Evolutionary conservation across 2,797 vertebrate genomes (phyloP).

Genomic region (Megaceryle alcyon): DNA sequence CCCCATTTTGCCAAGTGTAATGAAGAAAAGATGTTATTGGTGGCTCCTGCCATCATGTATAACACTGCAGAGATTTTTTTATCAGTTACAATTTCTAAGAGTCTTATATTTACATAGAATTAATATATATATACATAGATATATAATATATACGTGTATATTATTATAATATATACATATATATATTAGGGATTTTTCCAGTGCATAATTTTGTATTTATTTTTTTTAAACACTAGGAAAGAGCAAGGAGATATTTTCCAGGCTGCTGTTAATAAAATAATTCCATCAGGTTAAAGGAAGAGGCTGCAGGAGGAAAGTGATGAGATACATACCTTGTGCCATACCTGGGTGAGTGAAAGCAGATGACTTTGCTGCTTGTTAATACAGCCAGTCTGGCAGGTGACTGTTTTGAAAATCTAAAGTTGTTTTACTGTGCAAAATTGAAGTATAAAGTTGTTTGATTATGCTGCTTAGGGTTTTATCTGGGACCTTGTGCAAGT

Average conservation of each 20-base stretch:
- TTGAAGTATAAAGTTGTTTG: constrained; percentile 3
- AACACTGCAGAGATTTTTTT: background rate
- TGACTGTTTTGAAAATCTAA: constrained; percentile 10
- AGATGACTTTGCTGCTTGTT: background rate
- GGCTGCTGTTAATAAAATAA: background rate
- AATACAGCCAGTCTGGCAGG: background rate
- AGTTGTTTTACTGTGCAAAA: constrained; percentile 18
- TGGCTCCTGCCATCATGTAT: background rate
- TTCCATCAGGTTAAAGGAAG: background rate
- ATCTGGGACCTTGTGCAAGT: background rate
- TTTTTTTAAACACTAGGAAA: background rate
- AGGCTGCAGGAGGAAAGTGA: background rate
- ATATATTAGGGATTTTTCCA: background rate
- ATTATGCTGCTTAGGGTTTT: background rate
- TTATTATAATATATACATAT: too few relatives aligned
- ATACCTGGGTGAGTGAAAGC: background rate
- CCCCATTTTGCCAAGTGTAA: background rate
- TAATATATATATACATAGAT: background rate
- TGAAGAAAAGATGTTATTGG: background rate
- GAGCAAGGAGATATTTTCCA: background rate
- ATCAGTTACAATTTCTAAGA: background rate
- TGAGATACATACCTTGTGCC: background rate
- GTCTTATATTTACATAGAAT: background rate
- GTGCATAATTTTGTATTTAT: background rate
- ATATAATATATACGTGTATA: too few relatives aligned